Evolutionary conservation across 2,113 vertebrate species (phyloP).

Genomic region (Hemiprocne comata): DNA sequence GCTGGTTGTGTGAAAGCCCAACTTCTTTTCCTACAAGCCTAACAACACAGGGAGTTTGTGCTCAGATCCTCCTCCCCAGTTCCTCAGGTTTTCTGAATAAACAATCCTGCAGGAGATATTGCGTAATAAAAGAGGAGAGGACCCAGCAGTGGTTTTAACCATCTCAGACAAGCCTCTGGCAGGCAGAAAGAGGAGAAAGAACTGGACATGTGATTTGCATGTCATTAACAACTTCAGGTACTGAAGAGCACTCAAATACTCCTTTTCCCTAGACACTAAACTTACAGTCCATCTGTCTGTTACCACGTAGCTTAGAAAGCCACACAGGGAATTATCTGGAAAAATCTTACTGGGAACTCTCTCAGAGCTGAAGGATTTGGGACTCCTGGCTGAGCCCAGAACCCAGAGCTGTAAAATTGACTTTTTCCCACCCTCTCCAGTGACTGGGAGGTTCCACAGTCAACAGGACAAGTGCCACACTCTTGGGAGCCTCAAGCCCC

Average conservation of each 20-base stretch:
- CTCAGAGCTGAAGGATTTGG: not conserved
- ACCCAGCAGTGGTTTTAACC: not conserved
- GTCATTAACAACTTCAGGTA: not conserved
- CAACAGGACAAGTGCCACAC: not conserved
- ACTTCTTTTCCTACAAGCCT: not conserved
- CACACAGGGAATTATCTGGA: not conserved
- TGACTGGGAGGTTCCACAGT: not conserved
- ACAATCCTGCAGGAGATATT: not conserved
- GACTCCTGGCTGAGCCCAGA: not conserved
- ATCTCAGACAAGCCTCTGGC: not conserved
- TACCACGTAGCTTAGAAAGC: not conserved
- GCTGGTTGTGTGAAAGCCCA: not conserved
- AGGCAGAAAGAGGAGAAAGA: not conserved
- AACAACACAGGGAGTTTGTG: not conserved
- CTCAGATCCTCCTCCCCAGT: not conserved
- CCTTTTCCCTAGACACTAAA: not conserved
- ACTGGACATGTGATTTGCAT: not conserved
- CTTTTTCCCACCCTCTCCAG: not conserved
- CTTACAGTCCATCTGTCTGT: not conserved
- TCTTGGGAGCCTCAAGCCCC: not conserved
- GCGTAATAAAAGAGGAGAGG: not conserved
- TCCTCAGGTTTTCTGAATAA: not conserved
- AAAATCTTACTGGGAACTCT: not conserved
- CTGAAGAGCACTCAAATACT: not conserved
- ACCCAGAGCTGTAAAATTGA: not conserved